Evolutionary conservation across 1,140 invertebrate species (phyloP).

Genomic region (Drosophila quadrilineata): DNA sequence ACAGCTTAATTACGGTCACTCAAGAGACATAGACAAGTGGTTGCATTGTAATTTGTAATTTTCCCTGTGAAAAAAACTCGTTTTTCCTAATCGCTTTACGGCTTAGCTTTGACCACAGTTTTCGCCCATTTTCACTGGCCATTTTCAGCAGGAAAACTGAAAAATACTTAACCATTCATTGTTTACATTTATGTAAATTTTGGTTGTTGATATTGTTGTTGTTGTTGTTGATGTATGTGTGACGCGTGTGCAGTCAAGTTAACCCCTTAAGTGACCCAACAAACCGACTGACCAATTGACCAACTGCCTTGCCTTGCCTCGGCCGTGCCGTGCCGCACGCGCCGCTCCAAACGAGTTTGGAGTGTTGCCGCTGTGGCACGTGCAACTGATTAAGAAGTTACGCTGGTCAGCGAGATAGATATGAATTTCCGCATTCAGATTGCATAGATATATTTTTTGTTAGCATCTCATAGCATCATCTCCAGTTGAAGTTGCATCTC

Average conservation of each 20-base stretch:
- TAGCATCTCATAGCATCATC: not conserved
- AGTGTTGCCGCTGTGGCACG: conserved; percentile 39
- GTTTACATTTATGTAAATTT: conserved; percentile 32
- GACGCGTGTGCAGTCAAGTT: conserved; percentile 54
- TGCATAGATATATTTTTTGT: too few relatives aligned
- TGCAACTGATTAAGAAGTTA: conserved; percentile 56
- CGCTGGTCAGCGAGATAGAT: conserved; percentile 33
- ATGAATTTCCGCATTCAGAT: too few relatives aligned
- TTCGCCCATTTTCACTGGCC: conserved; percentile 2
- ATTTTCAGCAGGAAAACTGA: conserved; percentile 20
- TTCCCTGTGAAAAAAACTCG: conserved; percentile 49
- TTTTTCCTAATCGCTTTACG: conserved; percentile 42
- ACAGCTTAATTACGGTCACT: conserved; percentile 56
- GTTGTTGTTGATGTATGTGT: conserved; percentile 15
- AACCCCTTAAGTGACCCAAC: conserved; percentile 50
- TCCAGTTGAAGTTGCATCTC: not conserved
- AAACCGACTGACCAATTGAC: conserved; percentile 47
- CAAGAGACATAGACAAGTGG: conserved; percentile 26
- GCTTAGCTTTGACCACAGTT: conserved; percentile 45
- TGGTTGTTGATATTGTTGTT: conserved; percentile 5
- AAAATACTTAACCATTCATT: conserved; percentile 14
- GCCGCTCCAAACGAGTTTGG: conserved; percentile 19
- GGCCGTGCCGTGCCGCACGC: too few relatives aligned
- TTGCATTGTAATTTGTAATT: conserved; percentile 48
- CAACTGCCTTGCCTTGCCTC: too few relatives aligned